These are phyloP conservation scores for Siderastrea radians DNA, from an alignment of 92 coral and sea anemone genomes.

Conservation along the genomic window DNA sequence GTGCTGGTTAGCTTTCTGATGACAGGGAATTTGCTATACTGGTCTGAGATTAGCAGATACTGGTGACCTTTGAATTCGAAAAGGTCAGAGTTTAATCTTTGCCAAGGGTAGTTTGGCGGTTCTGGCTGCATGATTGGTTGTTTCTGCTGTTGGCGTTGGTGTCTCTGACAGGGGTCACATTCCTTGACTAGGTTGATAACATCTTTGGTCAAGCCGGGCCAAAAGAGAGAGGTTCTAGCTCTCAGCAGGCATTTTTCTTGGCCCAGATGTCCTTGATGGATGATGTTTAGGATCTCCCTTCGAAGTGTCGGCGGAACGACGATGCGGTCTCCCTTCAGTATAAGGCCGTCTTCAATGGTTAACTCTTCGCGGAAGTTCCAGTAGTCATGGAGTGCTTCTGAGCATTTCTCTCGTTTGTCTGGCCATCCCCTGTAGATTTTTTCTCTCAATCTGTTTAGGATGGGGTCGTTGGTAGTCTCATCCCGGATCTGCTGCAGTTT, in stretches of 20 bases:
- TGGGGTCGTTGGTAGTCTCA: no score
- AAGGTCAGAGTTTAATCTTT: conserved; percentile 63
- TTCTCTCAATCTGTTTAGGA: no score
- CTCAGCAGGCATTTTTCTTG: background rate
- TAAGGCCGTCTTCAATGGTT: conserved; percentile 63
- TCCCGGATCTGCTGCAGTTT: conserved; percentile 36
- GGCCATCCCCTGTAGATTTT: no score
- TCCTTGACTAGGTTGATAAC: conserved; percentile 33
- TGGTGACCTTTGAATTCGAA: conserved; percentile 55
- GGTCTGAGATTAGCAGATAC: conserved; percentile 54
- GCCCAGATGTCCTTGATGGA: conserved; percentile 63
- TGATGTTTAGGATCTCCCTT: conserved; percentile 46
- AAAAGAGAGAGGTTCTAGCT: conserved; percentile 19
- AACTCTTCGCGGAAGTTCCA: conserved; percentile 79
- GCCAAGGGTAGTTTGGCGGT: conserved; percentile 51
- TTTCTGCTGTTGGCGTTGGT: conserved; percentile 32
- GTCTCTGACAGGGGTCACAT: conserved; percentile 63
- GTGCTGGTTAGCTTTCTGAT: conserved; percentile 62
- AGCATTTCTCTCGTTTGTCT: no score
- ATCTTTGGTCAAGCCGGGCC: conserved; percentile 69
- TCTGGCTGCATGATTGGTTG: no score
- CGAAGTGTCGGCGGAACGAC: conserved; percentile 55
- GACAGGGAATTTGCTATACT: conserved; percentile 75
- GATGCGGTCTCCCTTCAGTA: conserved; percentile 47
- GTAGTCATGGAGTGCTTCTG: conserved; percentile 44